These are phyloP conservation scores for Apocrypta bakeri DNA, from an alignment of 1,140 invertebrate genomes.

Conservation along the genomic window DNA sequence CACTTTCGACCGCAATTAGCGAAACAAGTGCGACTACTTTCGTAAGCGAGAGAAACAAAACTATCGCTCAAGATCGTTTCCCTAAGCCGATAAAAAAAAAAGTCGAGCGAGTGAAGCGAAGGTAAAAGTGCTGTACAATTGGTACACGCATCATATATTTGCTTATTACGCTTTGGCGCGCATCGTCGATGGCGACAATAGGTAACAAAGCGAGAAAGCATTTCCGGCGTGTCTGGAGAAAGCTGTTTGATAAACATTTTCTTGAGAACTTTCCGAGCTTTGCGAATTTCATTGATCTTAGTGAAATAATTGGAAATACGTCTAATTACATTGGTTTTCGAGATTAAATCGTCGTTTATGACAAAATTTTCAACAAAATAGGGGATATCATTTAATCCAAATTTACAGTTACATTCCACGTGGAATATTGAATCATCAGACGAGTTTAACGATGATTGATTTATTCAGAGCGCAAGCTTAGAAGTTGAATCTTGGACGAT, in stretches of 20 bases:
- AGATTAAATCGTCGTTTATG: no score
- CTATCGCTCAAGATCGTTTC: conserved; percentile 12
- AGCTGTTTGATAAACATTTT: not conserved
- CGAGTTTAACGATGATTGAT: no score
- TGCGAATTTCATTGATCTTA: not conserved
- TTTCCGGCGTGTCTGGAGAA: not conserved
- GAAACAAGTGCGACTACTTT: not conserved
- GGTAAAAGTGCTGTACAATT: conserved; percentile 5
- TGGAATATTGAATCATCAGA: no score
- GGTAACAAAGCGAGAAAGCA: not conserved
- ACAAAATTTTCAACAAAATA: no score
- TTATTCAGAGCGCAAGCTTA: no score
- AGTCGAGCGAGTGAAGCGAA: not conserved
- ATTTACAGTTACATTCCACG: no score
- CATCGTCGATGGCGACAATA: not conserved
- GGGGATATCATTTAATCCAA: no score
- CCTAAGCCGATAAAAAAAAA: not conserved
- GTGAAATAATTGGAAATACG: no score
- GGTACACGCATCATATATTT: conserved; percentile 16
- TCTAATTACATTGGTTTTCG: not conserved
- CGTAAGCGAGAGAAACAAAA: not conserved
- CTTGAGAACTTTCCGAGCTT: not conserved
- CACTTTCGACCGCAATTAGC: conserved; percentile 10
- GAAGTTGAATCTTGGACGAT: no score
- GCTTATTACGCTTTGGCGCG: conserved; percentile 14